These are phyloP conservation scores for Oenanthe melanoleuca DNA, from an alignment of 2,113 vertebrate genomes.

Conservation along the genomic window DNA sequence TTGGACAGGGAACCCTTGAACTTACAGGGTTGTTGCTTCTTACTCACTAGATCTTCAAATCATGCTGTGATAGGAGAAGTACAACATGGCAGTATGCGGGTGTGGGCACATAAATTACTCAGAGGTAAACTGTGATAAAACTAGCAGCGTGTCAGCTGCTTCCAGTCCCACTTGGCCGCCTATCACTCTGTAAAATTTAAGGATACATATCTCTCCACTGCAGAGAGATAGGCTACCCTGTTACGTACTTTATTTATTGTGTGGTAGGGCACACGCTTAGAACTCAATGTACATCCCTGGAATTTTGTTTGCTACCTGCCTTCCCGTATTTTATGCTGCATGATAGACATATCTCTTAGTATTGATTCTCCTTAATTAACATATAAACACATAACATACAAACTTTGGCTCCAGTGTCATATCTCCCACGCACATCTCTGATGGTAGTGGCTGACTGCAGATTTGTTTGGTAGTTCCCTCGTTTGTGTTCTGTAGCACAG, in stretches of 20 bases:
- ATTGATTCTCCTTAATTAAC: background rate
- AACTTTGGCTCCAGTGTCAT: background rate
- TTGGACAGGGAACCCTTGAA: background rate
- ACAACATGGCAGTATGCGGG: background rate
- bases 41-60: background rate
- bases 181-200: background rate
- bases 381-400: background rate
- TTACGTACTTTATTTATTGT: background rate
- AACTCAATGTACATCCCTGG: background rate
- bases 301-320: background rate
- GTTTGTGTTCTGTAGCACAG: background rate
- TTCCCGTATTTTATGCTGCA: background rate
- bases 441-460: background rate
- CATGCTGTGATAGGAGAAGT: background rate
- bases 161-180: background rate
- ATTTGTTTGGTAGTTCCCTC: background rate
- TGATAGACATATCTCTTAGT: background rate
- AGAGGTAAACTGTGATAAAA: background rate
- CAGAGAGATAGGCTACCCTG: background rate
- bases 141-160: background rate
- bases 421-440: background rate
- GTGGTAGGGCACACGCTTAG: background rate
- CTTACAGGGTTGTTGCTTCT: background rate
- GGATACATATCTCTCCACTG: accelerated
- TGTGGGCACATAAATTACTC: constrained; percentile 11